These are phyloP conservation scores for Riparia riparia DNA, from an alignment of 2,113 vertebrate species.

Conservation along the genomic window DNA sequence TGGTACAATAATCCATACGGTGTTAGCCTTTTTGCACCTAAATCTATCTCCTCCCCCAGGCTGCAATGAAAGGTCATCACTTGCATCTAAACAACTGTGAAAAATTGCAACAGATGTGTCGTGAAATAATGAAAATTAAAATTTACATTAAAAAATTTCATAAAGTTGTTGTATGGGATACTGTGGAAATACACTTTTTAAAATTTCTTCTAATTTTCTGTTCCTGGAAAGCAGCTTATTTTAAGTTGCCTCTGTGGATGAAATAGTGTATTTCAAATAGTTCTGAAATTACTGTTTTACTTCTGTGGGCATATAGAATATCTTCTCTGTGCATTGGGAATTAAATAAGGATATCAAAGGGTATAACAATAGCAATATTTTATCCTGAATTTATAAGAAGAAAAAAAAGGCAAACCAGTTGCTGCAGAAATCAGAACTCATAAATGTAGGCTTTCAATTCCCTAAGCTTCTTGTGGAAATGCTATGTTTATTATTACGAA, in stretches of 20 bases:
- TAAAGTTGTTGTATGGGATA: rapidly evolving
- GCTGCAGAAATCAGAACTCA: not conserved
- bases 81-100: not conserved
- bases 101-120: not conserved
- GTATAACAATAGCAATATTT: not conserved
- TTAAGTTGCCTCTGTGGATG: not conserved
- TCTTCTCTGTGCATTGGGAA: not conserved
- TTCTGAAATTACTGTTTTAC: not conserved
- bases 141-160: not conserved
- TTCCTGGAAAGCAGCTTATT: not conserved
- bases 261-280: not conserved
- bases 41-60: not conserved
- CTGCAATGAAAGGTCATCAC: not conserved
- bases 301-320: not conserved
- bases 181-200: not conserved
- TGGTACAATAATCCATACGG: not conserved
- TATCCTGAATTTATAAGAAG: not conserved
- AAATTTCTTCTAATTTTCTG: not conserved
- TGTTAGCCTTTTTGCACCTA: not conserved
- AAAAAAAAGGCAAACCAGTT: not conserved
- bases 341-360: not conserved
- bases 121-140: not conserved
- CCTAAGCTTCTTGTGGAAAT: not conserved
- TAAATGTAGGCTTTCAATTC: not conserved
- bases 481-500: not conserved